Evolutionary conservation across 2,888 invertebrate species (phyloP).

Genomic region (Phorcus lineatus): DNA sequence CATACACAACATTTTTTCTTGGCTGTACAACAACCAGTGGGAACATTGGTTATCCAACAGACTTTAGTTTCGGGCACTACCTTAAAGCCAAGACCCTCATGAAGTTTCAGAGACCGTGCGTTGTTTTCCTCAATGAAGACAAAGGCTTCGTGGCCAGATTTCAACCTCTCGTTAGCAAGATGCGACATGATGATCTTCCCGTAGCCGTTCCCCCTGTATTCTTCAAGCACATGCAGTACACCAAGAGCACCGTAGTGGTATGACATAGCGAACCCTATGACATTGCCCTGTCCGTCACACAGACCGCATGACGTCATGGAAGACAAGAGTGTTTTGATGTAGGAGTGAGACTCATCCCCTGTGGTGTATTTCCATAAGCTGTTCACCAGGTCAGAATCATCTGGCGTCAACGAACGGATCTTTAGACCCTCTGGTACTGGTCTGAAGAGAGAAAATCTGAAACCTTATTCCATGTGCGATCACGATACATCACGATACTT

Average conservation of each 20-base stretch:
- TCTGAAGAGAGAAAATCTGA: not conserved
- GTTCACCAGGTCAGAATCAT: not conserved
- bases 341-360: not conserved
- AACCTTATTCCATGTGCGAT: no score
- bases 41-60: not conserved
- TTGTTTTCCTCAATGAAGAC: not conserved
- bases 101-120: not conserved
- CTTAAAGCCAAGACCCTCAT: not conserved
- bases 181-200: slow-evolving; percentile 12
- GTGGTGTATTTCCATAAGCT: not conserved
- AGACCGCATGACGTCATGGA: not conserved
- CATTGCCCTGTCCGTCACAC: not conserved
- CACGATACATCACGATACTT: no score
- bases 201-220: not conserved
- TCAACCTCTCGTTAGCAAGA: not conserved
- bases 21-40: not conserved
- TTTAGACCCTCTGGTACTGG: not conserved
- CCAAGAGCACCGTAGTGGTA: slow-evolving; percentile 8
- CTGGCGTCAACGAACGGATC: not conserved
- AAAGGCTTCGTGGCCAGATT: not conserved
- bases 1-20: not conserved
- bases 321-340: not conserved
- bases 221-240: not conserved
- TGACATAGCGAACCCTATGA: not conserved
- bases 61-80: not conserved